Evolutionary conservation across 2,113 vertebrate genomes (phyloP), one percentile per base, ranked within the genome.

Genomic region (Poeciliopsis prolifica): DNA sequence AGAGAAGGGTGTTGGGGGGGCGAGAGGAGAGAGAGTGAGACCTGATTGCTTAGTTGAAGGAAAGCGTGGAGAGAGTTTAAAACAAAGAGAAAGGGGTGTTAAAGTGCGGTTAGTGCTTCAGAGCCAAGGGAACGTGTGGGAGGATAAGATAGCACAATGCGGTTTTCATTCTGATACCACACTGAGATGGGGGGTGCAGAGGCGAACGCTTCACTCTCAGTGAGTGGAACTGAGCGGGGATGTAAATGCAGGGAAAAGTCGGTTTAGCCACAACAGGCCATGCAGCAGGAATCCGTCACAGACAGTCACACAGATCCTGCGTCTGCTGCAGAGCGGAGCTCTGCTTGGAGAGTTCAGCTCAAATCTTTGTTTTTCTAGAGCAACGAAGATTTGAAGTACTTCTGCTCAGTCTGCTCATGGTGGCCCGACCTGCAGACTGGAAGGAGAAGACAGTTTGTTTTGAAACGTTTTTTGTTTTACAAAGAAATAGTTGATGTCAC

Each of bases 121-220:
- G 84, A 85, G 87, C 81, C 87, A 90, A 73, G 91, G 91, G 91
- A 92, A 93, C 86, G 51, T 82, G 92, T 93, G 92, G 91, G 86
- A 87, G 79, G 89, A 91, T 91, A 87, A 92, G 90, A 92, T 93
- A 93, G 87, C 87, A 24, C 74, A 51, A 86, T 91, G 89, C 88
- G 89, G 92, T 92, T 93, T 92, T 74, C 79, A 81, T 30, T 86
- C 77, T 82, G 82, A 82, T 79, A 85, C 88, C 84, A 85, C 84
- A 77, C 70, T 64, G 73, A 48, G 79, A 72, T 70, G 74, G 79
- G 71, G 71, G 78, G 63, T 66, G 68, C 61, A 29, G 80, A 82
- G 79, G 79, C 80, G 70, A 86, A 78, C 65, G 62, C 61, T 65
- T 37, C 67, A 65, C 30, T 28, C 77, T 62, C 61, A 81, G 48